Evolutionary conservation across 2,888 invertebrate genomes (phyloP).

Genomic region (Lydus trimaculatus): DNA sequence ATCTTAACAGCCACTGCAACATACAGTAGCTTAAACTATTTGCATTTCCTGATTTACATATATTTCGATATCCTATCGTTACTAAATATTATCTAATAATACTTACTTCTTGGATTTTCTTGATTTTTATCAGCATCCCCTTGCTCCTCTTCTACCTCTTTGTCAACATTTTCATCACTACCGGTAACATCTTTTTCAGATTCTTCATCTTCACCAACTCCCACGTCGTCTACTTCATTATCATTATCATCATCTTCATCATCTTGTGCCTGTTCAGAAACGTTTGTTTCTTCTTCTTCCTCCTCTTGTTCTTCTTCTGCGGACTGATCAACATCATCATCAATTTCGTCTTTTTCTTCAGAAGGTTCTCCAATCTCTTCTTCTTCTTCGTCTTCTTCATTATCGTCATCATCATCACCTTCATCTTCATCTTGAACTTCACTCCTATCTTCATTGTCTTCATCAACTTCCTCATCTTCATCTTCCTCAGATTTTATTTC

Average conservation of each 20-base stretch:
- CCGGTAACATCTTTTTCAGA: constrained; percentile 55
- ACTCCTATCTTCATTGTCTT: constrained; percentile 62
- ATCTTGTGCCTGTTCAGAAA: constrained; percentile 21
- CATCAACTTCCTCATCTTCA: constrained; percentile 61
- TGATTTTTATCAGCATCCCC: constrained; percentile 40
- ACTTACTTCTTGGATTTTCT: constrained; percentile 53
- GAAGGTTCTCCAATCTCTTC: constrained; percentile 37
- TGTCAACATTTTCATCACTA: constrained; percentile 49
- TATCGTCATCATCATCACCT: constrained; percentile 53
- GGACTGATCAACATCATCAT: constrained; percentile 53
- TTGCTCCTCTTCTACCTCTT: constrained; percentile 41
- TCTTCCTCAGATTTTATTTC: constrained; percentile 48
- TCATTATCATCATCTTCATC: constrained; percentile 46
- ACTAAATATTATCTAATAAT: constrained; percentile 22
- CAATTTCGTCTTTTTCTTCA: constrained; percentile 54
- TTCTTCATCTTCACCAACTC: constrained; percentile 51
- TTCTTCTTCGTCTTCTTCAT: constrained; percentile 38
- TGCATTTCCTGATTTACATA: constrained; percentile 61
- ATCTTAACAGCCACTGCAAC: constrained; percentile 89
- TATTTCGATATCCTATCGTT: constrained; percentile 17
- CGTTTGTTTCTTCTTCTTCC: constrained; percentile 44
- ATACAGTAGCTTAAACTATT: constrained; percentile 55
- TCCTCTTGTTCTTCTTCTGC: constrained; percentile 50
- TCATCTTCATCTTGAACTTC: constrained; percentile 59
- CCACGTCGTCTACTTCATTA: constrained; percentile 48